Conservation (phyloP, 2,797 vertebrate species). For the Cossypha heuglini region DNA sequence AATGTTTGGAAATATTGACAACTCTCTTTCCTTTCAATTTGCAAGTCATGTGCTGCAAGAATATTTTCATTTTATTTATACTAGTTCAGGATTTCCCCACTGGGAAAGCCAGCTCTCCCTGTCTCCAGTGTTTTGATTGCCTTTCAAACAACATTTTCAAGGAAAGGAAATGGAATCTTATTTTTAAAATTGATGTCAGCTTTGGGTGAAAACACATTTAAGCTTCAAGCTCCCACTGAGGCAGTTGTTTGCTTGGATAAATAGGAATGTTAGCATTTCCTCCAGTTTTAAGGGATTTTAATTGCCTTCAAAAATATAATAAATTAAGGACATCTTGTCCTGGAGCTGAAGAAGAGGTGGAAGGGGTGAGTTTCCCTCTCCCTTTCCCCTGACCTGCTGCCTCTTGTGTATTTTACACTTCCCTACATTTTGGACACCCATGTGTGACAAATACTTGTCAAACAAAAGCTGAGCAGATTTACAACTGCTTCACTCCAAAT, state of each 20-base stretch:
- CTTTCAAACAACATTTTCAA: conserved; percentile 20
- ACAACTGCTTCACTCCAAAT: conserved; percentile 71
- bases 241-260: conserved; percentile 59
- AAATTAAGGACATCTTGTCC: conserved; percentile 48
- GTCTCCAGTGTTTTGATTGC: not conserved
- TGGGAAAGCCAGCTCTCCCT: not conserved
- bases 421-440: conserved; percentile 73
- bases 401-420: conserved; percentile 76
- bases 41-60: not conserved
- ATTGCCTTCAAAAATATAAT: conserved; percentile 58
- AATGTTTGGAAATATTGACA: not conserved
- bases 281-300: conserved; percentile 57
- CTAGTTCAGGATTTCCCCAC: not conserved
- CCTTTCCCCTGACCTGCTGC: conserved; percentile 72
- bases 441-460: conserved; percentile 81
- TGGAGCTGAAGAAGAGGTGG: conserved; percentile 56
- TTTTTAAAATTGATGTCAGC: not conserved
- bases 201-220: not conserved
- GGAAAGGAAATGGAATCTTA: conserved; percentile 18
- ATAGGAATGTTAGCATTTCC: conserved; percentile 57
- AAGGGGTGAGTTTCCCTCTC: conserved; percentile 21
- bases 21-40: not conserved
- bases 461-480: conserved; percentile 79
- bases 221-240: not conserved
- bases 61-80: not conserved